Evolutionary conservation across 2,888 invertebrate species (phyloP), one percentile per base, ranked within the genome.

Genomic region (Agonopterix subpropinquella): DNA sequence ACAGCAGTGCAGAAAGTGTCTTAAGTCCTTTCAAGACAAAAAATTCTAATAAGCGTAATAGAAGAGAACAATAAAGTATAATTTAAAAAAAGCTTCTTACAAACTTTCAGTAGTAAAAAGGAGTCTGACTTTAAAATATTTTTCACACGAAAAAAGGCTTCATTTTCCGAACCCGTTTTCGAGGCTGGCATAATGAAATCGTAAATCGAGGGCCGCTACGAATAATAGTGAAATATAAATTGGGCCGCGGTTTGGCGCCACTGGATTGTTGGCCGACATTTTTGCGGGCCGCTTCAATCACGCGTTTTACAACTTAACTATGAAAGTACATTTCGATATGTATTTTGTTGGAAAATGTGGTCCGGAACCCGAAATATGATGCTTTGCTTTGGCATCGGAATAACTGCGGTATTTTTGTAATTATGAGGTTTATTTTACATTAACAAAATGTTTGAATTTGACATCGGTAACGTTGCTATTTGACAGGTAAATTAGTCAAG

Each of bases 251-350:
- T 80, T 81, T 80, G 82, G 82, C 80, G 70, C 64, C 67, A 56
- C 66, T 64, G 68, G 69, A 67, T 62, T 62, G 73, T 72, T 75
- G 79, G 80, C 77, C 73, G 72, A 73, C 75, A 80, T 80, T 81
- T 81, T 80, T 80, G 83, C 67, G 78, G 79, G 68, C 56, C 67
- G 64, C 78, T 77, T 80, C 80, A 80, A 81, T 82, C 80, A 79
- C 69, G 55, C 61, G 64, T 69, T 75, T 70, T 75, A 70, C 65
- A 66, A 59, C 61, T 54, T 56, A 58, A 58, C 59, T 54, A 52
- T 44, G 55, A 43, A 47, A 43, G 43, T 47, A 35, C 43, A 35
- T 47, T 45, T 9, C 11, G 46, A 8, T n/a, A 28, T 46, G 36
- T 45, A 11, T 36, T 45, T 45, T 28, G 28, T 35, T 10, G 11